Evolutionary conservation across 1,140 invertebrate species (phyloP).

Genomic region (Anagrus nilaparvatae): DNA sequence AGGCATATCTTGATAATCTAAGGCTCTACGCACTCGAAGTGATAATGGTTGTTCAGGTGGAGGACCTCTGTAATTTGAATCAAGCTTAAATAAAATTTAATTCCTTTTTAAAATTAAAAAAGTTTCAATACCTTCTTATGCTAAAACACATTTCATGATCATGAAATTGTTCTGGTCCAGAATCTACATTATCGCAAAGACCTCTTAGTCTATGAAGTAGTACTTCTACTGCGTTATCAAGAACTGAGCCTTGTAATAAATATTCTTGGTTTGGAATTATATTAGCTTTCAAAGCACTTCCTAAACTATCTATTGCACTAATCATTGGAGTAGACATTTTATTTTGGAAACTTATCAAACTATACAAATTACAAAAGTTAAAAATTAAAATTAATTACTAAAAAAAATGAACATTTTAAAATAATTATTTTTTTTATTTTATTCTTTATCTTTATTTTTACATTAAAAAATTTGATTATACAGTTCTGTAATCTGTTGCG

Average conservation of each 20-base stretch:
- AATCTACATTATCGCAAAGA: constrained; percentile 88
- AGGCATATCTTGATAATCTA: constrained; percentile 68
- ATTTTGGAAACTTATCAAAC: neutral
- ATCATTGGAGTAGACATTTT: constrained; percentile 43
- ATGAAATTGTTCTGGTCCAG: constrained; percentile 80
- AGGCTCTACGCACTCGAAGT: constrained; percentile 64
- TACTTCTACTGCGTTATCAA: constrained; percentile 87
- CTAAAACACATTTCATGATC: constrained; percentile 84
- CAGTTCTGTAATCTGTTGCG: too few relatives aligned
- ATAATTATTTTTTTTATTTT: too few relatives aligned
- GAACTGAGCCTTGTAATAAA: constrained; percentile 80
- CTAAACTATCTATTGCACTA: constrained; percentile 67
- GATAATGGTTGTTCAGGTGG: constrained; percentile 48
- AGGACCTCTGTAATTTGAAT: constrained; percentile 39
- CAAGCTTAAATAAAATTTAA: constrained; percentile 7
- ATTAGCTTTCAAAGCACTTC: constrained; percentile 66
- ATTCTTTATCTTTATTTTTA: too few relatives aligned
- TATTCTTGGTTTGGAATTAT: constrained; percentile 87
- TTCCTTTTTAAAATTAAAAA: neutral
- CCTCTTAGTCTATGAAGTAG: constrained; percentile 82
- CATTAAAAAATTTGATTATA: too few relatives aligned
- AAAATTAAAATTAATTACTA: too few relatives aligned
- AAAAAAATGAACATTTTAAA: too few relatives aligned
- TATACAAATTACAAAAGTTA: too few relatives aligned
- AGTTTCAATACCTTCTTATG: constrained; percentile 47